A percentile compares a stretch with the other conserved stretches of the same genome.
Conservation (phyloP, 2,113 vertebrate species). For the Crocuta crocuta region DNA sequence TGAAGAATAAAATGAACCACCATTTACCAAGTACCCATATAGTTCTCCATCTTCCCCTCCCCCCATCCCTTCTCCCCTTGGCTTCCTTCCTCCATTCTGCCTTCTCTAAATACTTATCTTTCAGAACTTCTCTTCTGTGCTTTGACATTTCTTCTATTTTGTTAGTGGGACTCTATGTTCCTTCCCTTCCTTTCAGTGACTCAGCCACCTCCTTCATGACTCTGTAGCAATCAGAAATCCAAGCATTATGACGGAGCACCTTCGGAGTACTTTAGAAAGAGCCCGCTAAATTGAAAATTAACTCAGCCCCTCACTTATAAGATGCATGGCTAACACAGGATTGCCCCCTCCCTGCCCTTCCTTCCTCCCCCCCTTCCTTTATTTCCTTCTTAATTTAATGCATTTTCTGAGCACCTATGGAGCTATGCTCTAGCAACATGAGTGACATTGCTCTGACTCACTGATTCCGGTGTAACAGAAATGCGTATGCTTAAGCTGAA, state of each 20-base stretch:
- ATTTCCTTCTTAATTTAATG: neutral
- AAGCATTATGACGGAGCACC: neutral
- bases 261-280: neutral
- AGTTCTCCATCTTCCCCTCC: no score
- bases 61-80: rapidly evolving
- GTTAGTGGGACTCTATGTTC: neutral
- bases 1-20: neutral
- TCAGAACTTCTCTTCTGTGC: neutral
- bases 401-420: neutral
- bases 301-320: neutral
- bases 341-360: neutral
- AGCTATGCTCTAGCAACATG: neutral
- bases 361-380: neutral
- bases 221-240: neutral
- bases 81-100: no score
- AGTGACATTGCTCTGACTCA: neutral
- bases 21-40: neutral
- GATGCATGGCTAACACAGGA: neutral
- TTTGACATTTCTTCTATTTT: neutral
- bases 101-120: neutral
- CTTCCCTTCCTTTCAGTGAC: neutral
- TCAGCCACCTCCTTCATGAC: neutral
- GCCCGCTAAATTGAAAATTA: neutral
- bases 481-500: neutral
- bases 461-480: neutral